phyloP scores from a whole-genome alignment of 2,797 vertebrate genomes.

The Rhinoraja longicauda region DNA sequence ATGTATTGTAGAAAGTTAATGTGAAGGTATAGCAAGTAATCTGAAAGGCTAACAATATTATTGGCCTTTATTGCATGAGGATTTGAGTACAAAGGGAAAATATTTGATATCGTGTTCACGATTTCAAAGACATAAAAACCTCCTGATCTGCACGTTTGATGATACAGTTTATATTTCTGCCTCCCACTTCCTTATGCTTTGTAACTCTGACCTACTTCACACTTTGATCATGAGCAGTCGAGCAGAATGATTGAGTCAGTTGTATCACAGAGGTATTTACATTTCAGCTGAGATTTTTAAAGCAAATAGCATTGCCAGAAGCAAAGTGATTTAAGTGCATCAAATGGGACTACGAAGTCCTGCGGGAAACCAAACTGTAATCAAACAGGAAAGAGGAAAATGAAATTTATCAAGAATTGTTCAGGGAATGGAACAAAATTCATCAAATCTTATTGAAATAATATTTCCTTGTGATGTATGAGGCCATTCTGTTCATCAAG shows the following conservation, averaged over 20 bases:
- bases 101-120: neutral
- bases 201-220: neutral
- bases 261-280: neutral
- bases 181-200: too few relatives aligned
- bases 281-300: neutral
- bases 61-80: neutral
- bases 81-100: neutral
- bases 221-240: neutral
- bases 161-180: too few relatives aligned
- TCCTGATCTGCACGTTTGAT: neutral
- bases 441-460: neutral
- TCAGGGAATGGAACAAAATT: neutral
- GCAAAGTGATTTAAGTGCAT: neutral
- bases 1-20: too few relatives aligned
- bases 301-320: neutral
- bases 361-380: neutral
- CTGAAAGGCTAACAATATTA: too few relatives aligned
- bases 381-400: neutral
- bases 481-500: too few relatives aligned
- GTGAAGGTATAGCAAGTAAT: too few relatives aligned
- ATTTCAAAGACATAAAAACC: neutral
- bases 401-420: neutral
- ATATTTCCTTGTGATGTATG: too few relatives aligned
- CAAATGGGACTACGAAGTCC: neutral
- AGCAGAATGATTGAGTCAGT: neutral